These are phyloP conservation scores for Margaritifera margaritifera DNA, from an alignment of 2,888 invertebrate species.

Conservation along the genomic window DNA sequence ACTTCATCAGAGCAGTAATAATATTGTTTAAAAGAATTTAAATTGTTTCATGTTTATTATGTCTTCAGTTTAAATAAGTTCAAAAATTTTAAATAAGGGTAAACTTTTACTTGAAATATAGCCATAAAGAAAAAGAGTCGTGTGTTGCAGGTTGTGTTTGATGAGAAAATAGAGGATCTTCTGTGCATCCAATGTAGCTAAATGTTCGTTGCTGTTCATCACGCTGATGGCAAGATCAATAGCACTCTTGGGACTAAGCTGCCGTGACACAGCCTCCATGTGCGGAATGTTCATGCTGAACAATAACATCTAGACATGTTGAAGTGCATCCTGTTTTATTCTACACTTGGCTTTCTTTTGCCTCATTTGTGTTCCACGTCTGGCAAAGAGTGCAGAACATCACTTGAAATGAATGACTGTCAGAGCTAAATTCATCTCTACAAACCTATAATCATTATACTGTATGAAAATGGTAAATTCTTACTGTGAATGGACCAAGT, in stretches of 20 bases:
- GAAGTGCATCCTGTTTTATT: conserved; percentile 4
- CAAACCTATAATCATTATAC: too few relatives aligned
- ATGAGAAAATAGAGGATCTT: conserved; percentile 18
- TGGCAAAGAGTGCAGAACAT: conserved; percentile 12
- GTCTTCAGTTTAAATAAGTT: too few relatives aligned
- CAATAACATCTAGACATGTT: conserved; percentile 1
- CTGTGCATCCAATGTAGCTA: conserved; percentile 17
- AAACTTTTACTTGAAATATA: too few relatives aligned
- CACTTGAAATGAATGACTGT: conserved; percentile 1
- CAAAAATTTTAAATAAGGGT: too few relatives aligned
- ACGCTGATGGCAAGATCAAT: conserved; percentile 1
- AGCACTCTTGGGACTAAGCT: neutral
- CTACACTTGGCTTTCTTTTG: conserved; percentile 3
- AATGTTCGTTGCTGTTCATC: conserved; percentile 8
- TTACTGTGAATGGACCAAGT: too few relatives aligned
- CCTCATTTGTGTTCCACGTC: conserved; percentile 5
- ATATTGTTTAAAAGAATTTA: too few relatives aligned
- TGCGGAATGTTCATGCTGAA: conserved; percentile 5
- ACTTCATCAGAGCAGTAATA: too few relatives aligned
- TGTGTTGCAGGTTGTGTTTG: conserved; percentile 20
- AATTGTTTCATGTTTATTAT: too few relatives aligned
- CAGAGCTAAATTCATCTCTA: neutral
- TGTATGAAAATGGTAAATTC: too few relatives aligned
- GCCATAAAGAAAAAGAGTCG: conserved; percentile 12
- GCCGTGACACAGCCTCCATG: conserved; percentile 7